These are phyloP conservation scores for Disparrhopalites patrizii DNA, from an alignment of 2,888 invertebrate genomes.

Conservation along the genomic window DNA sequence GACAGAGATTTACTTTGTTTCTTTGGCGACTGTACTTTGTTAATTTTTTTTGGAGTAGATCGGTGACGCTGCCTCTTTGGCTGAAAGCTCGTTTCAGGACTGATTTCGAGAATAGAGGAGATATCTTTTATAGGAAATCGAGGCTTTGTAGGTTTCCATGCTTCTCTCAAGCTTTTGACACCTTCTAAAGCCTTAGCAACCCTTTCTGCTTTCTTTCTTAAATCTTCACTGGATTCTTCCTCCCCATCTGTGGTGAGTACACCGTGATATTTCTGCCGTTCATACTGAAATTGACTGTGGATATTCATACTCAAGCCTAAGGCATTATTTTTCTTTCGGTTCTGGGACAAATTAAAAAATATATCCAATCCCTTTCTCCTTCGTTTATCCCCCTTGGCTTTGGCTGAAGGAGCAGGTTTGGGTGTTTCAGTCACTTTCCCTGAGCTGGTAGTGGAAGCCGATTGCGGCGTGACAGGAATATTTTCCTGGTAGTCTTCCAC, in stretches of 20 bases:
- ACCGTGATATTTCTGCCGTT: conserved; percentile 5
- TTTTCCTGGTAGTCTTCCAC: conserved; percentile 23
- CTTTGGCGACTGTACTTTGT: conserved; percentile 31
- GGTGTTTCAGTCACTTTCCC: not conserved
- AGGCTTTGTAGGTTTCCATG: conserved; percentile 25
- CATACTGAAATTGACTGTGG: conserved; percentile 16
- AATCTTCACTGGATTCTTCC: not conserved
- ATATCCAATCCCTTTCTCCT: conserved; percentile 30
- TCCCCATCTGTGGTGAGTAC: conserved; percentile 16
- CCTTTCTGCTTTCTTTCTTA: conserved; percentile 13
- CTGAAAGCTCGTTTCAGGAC: conserved; percentile 14
- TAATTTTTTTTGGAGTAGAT: conserved; percentile 20
- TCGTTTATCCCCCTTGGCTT: conserved; percentile 14
- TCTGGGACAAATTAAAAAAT: conserved; percentile 27
- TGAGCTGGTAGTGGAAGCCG: not conserved
- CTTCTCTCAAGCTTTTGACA: conserved; percentile 23
- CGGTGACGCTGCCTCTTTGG: conserved; percentile 8
- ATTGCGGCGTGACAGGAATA: conserved; percentile 15
- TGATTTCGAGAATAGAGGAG: not conserved
- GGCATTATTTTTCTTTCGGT: not conserved
- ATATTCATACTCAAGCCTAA: conserved; percentile 25
- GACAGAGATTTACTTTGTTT: conserved; percentile 19
- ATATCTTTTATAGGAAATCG: not conserved
- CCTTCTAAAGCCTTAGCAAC: conserved; percentile 26
- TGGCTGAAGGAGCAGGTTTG: not conserved